A percentile compares a stretch with the other conserved stretches of the same genome.
Evolutionary conservation across 1,140 invertebrate species (phyloP).

Genomic region (Sinella curviseta): DNA sequence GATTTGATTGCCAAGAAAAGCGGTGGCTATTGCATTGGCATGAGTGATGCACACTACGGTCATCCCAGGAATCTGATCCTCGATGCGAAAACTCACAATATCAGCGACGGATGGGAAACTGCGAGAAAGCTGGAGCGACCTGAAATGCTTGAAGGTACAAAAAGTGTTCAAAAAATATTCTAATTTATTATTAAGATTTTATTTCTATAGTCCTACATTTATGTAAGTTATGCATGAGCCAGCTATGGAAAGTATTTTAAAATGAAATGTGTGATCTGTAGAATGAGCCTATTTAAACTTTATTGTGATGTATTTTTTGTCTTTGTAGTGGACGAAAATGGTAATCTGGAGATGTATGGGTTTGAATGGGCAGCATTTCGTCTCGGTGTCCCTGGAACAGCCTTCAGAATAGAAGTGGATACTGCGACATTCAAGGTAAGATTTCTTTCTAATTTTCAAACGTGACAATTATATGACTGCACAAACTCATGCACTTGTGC

Average conservation of each 20-base stretch:
- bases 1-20: constrained; percentile 63
- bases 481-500: too few relatives aligned
- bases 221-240: too few relatives aligned
- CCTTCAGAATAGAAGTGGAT: constrained; percentile 63
- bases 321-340: constrained; percentile 57
- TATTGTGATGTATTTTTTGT: too few relatives aligned
- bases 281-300: neutral
- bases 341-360: constrained; percentile 62
- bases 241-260: too few relatives aligned
- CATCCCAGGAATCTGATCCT: constrained; percentile 66
- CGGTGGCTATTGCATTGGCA: constrained; percentile 61
- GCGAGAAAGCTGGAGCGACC: constrained; percentile 65
- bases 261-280: too few relatives aligned
- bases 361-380: constrained; percentile 67
- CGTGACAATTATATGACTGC: too few relatives aligned
- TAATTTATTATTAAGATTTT: neutral
- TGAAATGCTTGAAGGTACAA: constrained; percentile 58
- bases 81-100: constrained; percentile 58
- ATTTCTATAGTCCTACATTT: too few relatives aligned
- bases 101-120: constrained; percentile 71
- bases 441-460: too few relatives aligned
- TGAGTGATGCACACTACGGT: constrained; percentile 67
- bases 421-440: constrained; percentile 65
- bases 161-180: neutral
- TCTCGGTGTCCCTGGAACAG: constrained; percentile 61